phyloP scores from a whole-genome alignment of 1,140 invertebrate species.

The Chymomyza costata region DNA sequence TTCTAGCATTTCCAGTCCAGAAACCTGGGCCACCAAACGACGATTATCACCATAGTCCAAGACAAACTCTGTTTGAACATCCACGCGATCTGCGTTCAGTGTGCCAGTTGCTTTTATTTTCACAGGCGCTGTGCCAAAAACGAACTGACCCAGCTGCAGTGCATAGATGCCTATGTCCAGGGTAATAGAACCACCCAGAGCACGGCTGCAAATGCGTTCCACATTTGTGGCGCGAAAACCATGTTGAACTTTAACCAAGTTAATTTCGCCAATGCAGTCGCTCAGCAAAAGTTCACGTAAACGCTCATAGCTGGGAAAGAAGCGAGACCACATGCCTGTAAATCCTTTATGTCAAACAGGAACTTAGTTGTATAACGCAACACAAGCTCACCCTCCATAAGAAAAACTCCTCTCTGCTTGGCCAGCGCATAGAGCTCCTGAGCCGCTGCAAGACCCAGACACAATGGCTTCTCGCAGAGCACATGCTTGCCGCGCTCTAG shows the following conservation, averaged over 20 bases:
- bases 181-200: conserved; percentile 85
- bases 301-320: conserved; percentile 84
- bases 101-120: conserved; percentile 80
- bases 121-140: conserved; percentile 81
- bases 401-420: conserved; percentile 81
- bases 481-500: conserved; percentile 87
- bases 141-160: conserved; percentile 83
- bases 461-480: conserved; percentile 89
- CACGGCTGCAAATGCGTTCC: conserved; percentile 42
- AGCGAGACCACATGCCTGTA: conserved; percentile 84
- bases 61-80: conserved; percentile 80
- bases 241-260: conserved; percentile 82
- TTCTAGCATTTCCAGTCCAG: conserved; percentile 77
- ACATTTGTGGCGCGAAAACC: conserved; percentile 77
- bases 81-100: conserved; percentile 82
- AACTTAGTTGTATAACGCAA: conserved; percentile 76
- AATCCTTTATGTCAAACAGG: neutral
- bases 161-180: conserved; percentile 89
- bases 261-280: conserved; percentile 83
- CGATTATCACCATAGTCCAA: conserved; percentile 80
- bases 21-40: conserved; percentile 78
- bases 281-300: conserved; percentile 79
- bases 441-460: conserved; percentile 82
- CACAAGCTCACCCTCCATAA: conserved; percentile 84
- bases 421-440: conserved; percentile 80